Percentiles rank a stretch among this genome's conserved stretches.
Conservation (phyloP, 2,113 vertebrate genomes). For the Oxygymnocypris stewartii region DNA sequence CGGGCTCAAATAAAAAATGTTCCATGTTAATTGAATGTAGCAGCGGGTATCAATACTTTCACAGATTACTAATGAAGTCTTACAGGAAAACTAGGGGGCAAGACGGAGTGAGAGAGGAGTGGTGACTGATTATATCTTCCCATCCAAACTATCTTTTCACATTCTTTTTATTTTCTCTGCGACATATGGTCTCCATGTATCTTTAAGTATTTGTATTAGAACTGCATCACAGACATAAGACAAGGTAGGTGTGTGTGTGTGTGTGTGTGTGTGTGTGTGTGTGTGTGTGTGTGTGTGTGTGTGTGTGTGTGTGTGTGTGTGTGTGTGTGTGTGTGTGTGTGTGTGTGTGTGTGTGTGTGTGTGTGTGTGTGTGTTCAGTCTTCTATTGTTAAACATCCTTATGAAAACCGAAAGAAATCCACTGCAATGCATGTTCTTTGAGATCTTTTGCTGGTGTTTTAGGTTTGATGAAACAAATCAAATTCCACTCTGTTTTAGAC, state of each 20-base stretch:
- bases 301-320: background rate
- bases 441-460: background rate
- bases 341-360: background rate
- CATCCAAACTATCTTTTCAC: background rate
- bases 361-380: background rate
- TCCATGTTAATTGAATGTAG: slow-evolving; percentile 60
- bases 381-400: background rate
- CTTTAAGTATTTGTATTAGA: slow-evolving; percentile 14
- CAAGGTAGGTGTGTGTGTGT: background rate
- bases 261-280: too few species aligned
- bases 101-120: slow-evolving; percentile 63
- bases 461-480: background rate
- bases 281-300: too few species aligned
- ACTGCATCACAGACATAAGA: background rate
- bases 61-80: slow-evolving; percentile 59
- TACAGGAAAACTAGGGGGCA: slow-evolving; percentile 45
- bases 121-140: slow-evolving; percentile 60
- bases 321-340: background rate
- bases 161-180: slow-evolving; percentile 40
- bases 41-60: slow-evolving; percentile 56
- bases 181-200: background rate
- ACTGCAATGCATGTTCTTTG: background rate
- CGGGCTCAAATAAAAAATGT: slow-evolving; percentile 57
- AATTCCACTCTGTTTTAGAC: background rate
- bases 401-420: background rate